Conservation (phyloP, 2,888 invertebrate species). For the Dasypolia templi region DNA sequence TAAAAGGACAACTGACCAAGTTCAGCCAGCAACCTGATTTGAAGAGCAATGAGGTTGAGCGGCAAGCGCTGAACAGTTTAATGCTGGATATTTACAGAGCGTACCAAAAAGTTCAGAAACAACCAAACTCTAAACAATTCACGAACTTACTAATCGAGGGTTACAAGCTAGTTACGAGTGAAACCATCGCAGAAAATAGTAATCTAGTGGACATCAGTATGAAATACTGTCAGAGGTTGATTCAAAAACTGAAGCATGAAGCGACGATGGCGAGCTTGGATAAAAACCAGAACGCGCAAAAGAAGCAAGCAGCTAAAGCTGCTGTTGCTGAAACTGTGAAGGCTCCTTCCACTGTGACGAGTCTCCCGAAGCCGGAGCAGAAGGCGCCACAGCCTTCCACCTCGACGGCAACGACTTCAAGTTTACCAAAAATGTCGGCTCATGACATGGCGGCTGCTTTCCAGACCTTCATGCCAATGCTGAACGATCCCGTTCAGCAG, state of each 20-base stretch:
- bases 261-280: conserved; percentile 83
- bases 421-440: conserved; percentile 80
- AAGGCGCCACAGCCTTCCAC: conserved; percentile 57
- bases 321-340: conserved; percentile 74
- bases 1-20: conserved; percentile 91
- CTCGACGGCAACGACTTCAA: conserved; percentile 60
- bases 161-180: conserved; percentile 92
- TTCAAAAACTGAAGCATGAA: conserved; percentile 90
- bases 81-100: conserved; percentile 92
- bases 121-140: conserved; percentile 91
- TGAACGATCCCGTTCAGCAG: conserved; percentile 82
- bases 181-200: conserved; percentile 91
- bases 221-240: conserved; percentile 93
- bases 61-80: conserved; percentile 87
- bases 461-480: conserved; percentile 83
- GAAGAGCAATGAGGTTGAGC: conserved; percentile 86
- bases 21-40: conserved; percentile 87
- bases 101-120: conserved; percentile 93
- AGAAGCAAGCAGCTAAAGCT: conserved; percentile 79
- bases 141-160: conserved; percentile 92
- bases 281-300: conserved; percentile 82
- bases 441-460: conserved; percentile 84
- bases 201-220: conserved; percentile 92
- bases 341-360: conserved; percentile 55
- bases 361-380: conserved; percentile 75